phyloP scores from a whole-genome alignment of 2,888 invertebrate species.

The Portevinia maculata region DNA sequence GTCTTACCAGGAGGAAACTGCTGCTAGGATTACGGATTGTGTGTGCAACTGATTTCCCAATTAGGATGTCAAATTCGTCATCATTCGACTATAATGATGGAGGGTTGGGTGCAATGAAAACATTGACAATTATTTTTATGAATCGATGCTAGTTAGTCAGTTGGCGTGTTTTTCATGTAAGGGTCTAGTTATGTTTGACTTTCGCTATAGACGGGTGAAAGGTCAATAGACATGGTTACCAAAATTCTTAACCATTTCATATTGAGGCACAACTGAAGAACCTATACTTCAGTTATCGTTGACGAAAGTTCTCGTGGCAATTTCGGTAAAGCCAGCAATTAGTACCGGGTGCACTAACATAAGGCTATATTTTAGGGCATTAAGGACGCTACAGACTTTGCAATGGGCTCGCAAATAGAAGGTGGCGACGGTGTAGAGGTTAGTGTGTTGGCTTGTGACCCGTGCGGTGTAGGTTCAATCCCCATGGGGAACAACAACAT shows the following conservation, averaged over 20 bases:
- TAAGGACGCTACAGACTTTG: too few relatives aligned
- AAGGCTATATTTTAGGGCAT: too few relatives aligned
- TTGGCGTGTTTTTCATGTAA: neutral
- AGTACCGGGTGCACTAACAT: too few relatives aligned
- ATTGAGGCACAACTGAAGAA: too few relatives aligned
- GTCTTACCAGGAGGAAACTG: slow-evolving; percentile 24
- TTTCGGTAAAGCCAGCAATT: too few relatives aligned
- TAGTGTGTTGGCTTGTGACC: too few relatives aligned
- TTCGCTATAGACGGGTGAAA: neutral
- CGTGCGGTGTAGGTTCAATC: too few relatives aligned
- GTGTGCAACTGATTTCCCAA: slow-evolving; percentile 64
- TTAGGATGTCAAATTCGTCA: slow-evolving; percentile 58
- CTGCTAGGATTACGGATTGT: slow-evolving; percentile 36
- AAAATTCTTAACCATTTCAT: neutral
- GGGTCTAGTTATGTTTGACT: neutral
- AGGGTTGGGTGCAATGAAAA: slow-evolving; percentile 1
- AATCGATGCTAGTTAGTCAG: slow-evolving; percentile 25
- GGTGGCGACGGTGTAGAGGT: too few relatives aligned
- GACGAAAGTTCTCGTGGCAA: too few relatives aligned
- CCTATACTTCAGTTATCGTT: too few relatives aligned
- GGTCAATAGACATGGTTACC: neutral
- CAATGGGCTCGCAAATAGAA: too few relatives aligned
- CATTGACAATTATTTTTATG: slow-evolving; percentile 46
- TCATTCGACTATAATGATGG: slow-evolving; percentile 12
- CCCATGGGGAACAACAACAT: too few relatives aligned